Evolutionary conservation across 2,797 vertebrate species (phyloP), one percentile per base, ranked within the genome.

Genomic region (Macropodus opercularis): DNA sequence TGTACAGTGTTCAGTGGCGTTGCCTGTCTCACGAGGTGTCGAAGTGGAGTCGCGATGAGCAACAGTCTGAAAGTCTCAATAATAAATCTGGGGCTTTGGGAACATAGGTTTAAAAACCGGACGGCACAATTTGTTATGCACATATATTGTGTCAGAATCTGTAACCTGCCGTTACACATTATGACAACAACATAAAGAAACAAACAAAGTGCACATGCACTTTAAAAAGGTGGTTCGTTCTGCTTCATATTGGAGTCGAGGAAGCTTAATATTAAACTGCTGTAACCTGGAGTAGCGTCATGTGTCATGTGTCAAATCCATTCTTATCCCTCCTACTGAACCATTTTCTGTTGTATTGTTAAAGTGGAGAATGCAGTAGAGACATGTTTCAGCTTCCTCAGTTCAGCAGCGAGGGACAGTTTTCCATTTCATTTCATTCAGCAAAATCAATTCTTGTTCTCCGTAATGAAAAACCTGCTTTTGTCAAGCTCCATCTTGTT

Each of bases 31-130:
- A 39, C 50, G 72, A 53, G 63, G 35, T 0, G 0, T 27, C 48
- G 17, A 3, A 38, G 23, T 55, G 24, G 34, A 49, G 29, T 53
- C 29, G 0, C 2, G 24, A 47, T 32, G 38, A n/a, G n/a, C n/a
- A n/a, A n/a, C n/a, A n/a, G n/a, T n/a, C n/a, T n/a, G n/a, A 21
- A n/a, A n/a, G n/a, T n/a, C 22, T 44, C 27, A 27, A 4, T 34
- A 23, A 69, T 64, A 31, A 51, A 63, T 60, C 13, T 10, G 42
- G 43, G 41, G 38, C 15, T 53, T 5, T 40, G 24, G 2, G n/a
- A n/a, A n/a, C n/a, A n/a, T 59, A n/a, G n/a, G n/a, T n/a, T 46
- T 23, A 32, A 10, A 8, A 34, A 27, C 3, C 0, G 1, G 21
- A 58, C 18, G 36, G 24, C 13, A 40, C 14, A 27, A 35, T 49